Evolutionary conservation across 2,797 vertebrate species (phyloP), one percentile per base, ranked within the genome.

Genomic region (Pygocentrus nattereri): DNA sequence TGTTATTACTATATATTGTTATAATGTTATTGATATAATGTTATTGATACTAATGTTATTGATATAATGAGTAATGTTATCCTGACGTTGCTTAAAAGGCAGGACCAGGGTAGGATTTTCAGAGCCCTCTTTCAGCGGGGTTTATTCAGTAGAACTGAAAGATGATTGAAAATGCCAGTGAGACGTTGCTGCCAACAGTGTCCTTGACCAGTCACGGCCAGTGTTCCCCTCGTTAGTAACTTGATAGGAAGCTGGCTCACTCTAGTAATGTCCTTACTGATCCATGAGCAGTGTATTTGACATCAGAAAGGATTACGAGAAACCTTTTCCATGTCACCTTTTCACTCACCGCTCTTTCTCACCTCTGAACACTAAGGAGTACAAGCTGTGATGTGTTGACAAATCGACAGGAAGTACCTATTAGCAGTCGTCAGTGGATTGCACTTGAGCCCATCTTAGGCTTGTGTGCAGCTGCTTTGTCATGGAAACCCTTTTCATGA

Each of bases 281-380:
- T 72, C 34, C 23, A 23, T 41, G 38, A 74, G 61, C 41, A n/a
- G 27, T 74, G 58, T 27, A 27, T 74, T 68, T 82, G 27, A 68
- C 61, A 65, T 74, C 61, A 78, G 49, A 58, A 49, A 19, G 30
- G 69, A n/a, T 78, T 59, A 49, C 23, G 3, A 8, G 47, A 65
- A 67, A 49, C 47, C 6, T 73, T 83, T 50, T 56, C 23, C 25
- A 27, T 30, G 15, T 16, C 41, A 1, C 34, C 38, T 31, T 58
- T 49, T 34, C 18, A 30, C 3, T 82, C 47, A 8, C n/a, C 58
- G 15, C 49, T 58, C n/a, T 31, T 25, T 44, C 7, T 86, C 54
- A 54, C 84, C 5, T 69, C 59, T 31, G 30, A 31, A 47, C 8
- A 6, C 3, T 12, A 34, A 34, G 6, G 2, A 34, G 34, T 34